Conservation (phyloP, 2,888 invertebrate genomes). For the Epirrita christyi region DNA sequence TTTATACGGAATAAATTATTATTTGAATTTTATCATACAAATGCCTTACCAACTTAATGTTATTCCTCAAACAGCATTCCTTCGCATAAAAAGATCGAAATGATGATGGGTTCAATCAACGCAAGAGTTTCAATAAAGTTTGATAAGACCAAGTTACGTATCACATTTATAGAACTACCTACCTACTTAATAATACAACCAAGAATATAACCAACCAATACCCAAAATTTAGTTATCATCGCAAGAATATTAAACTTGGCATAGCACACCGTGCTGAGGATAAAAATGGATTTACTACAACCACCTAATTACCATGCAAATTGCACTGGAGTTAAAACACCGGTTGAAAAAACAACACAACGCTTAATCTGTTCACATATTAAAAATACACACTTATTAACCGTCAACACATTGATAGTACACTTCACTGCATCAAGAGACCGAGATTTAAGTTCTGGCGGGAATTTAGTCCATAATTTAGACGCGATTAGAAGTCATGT, state of each 20-base stretch:
- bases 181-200: too few species aligned
- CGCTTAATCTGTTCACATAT: slow-evolving; percentile 22
- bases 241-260: slow-evolving; percentile 53
- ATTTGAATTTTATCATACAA: background rate
- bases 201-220: too few species aligned
- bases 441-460: slow-evolving; percentile 23
- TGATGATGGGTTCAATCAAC: too few species aligned
- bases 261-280: slow-evolving; percentile 58
- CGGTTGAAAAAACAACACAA: slow-evolving; percentile 42
- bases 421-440: slow-evolving; percentile 19
- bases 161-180: too few species aligned
- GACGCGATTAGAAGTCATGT: slow-evolving; percentile 31
- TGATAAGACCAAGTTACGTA: too few species aligned
- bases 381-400: slow-evolving; percentile 13
- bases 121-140: too few species aligned
- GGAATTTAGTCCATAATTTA: slow-evolving; percentile 22
- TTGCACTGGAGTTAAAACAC: slow-evolving; percentile 52
- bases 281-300: slow-evolving; percentile 51
- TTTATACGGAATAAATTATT: background rate
- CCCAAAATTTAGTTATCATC: background rate
- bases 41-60: background rate
- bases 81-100: too few species aligned
- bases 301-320: slow-evolving; percentile 64
- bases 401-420: slow-evolving; percentile 1
- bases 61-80: too few species aligned